Conservation (phyloP, 1,140 invertebrate genomes). For the Drosophila equinoxialis region DNA sequence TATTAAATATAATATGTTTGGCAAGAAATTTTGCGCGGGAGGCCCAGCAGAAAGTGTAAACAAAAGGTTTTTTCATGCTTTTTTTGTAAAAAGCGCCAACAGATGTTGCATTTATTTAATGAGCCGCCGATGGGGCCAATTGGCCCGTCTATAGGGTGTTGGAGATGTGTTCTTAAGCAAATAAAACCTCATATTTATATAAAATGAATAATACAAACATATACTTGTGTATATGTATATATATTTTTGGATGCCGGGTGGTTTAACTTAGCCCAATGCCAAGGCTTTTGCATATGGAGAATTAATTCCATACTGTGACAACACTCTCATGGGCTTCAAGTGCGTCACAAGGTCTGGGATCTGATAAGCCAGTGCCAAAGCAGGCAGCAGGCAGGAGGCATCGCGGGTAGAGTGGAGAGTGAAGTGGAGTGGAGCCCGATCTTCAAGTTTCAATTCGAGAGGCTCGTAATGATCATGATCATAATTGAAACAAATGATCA, state of each 20-base stretch:
- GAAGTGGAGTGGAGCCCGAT: conserved; percentile 37
- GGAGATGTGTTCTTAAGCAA: conserved; percentile 61
- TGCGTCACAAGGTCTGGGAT: conserved; percentile 51
- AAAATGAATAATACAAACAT: conserved; percentile 34
- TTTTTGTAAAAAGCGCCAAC: conserved; percentile 49
- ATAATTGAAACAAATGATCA: conserved; percentile 25
- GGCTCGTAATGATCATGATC: conserved; percentile 47
- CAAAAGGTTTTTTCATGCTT: conserved; percentile 38
- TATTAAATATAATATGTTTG: conserved; percentile 54
- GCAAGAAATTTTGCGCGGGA: conserved; percentile 47
- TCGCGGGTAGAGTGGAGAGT: not conserved
- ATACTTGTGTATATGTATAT: not conserved
- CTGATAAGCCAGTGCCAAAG: conserved; percentile 21
- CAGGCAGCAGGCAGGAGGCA: conserved; percentile 13
- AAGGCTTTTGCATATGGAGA: conserved; percentile 32
- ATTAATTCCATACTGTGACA: conserved; percentile 32
- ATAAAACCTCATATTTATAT: conserved; percentile 62
- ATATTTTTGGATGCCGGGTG: conserved; percentile 40
- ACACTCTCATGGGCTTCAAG: conserved; percentile 32
- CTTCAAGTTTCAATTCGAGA: conserved; percentile 48
- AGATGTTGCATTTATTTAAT: conserved; percentile 73
- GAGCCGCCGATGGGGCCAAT: conserved; percentile 41
- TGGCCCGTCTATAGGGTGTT: conserved; percentile 31
- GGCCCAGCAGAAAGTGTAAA: conserved; percentile 51
- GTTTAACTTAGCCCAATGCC: conserved; percentile 39